Conservation (phyloP, 2,888 invertebrate species). For the Andrena chrysosceles region DNA sequence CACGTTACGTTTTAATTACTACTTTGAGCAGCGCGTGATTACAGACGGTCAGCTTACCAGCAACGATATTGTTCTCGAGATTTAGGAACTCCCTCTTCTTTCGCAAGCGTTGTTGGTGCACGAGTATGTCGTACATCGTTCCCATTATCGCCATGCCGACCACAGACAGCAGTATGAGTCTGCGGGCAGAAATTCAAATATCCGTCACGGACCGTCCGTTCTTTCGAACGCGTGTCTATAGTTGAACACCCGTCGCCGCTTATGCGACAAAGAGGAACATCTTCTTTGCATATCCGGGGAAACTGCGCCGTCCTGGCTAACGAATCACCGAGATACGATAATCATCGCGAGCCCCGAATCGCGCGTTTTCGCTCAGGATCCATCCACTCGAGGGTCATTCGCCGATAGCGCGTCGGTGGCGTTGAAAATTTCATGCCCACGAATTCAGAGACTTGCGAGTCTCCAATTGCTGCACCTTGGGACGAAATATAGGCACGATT, state of each 20-base stretch:
- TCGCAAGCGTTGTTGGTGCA: constrained; percentile 72
- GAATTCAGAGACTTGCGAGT: no score
- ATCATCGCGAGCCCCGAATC: neutral
- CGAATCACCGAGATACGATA: neutral
- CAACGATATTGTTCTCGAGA: constrained; percentile 67
- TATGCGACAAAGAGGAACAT: neutral
- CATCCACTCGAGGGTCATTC: no score
- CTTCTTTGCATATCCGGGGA: neutral
- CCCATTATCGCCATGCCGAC: constrained; percentile 77
- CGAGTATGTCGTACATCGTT: constrained; percentile 80
- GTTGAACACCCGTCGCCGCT: neutral
- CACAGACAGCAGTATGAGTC: constrained; percentile 71
- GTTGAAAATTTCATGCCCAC: no score
- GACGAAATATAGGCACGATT: no score
- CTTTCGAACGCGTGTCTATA: no score
- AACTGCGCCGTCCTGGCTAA: no score
- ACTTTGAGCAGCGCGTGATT: no score
- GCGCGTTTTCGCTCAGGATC: neutral
- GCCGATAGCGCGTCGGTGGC: no score
- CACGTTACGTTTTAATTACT: no score
- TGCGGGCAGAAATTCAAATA: constrained; percentile 50
- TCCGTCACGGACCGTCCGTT: neutral
- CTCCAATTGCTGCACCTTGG: no score
- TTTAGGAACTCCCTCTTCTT: constrained; percentile 38
- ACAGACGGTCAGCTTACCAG: constrained; percentile 27